These are phyloP conservation scores for Solenopsis fugax DNA, from an alignment of 1,140 invertebrate species.

Conservation along the genomic window DNA sequence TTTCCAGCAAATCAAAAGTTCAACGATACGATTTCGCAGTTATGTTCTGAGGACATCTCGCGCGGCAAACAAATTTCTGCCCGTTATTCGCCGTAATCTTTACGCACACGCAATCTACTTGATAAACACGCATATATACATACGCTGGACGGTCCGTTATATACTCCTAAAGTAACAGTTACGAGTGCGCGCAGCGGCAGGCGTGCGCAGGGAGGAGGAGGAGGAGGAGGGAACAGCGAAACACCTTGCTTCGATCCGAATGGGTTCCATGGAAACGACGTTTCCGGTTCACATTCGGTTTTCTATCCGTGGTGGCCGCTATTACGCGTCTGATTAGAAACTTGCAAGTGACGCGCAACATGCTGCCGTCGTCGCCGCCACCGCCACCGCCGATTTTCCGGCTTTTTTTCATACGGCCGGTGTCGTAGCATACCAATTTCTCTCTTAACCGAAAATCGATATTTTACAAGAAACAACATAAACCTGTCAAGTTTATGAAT, in stretches of 20 bases:
- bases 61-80: constrained; percentile 65
- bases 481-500: neutral
- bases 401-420: constrained; percentile 25
- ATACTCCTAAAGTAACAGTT: constrained; percentile 81
- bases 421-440: constrained; percentile 18
- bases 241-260: constrained; percentile 79
- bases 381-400: constrained; percentile 28
- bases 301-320: constrained; percentile 75
- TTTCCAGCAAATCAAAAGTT: neutral
- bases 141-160: constrained; percentile 68
- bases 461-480: neutral
- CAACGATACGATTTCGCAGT: constrained; percentile 1
- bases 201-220: constrained; percentile 13
- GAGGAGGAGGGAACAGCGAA: constrained; percentile 46
- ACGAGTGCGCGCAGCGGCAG: constrained; percentile 66
- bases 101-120: constrained; percentile 64
- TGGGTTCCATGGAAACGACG: constrained; percentile 81
- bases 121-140: constrained; percentile 62
- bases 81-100: constrained; percentile 66
- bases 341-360: constrained; percentile 46
- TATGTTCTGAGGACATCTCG: neutral
- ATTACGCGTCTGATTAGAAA: constrained; percentile 82
- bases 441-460: constrained; percentile 33
- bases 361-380: neutral
- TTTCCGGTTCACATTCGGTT: constrained; percentile 82